phyloP scores from a whole-genome alignment of 2,113 vertebrate genomes.

The Mus pahari region DNA sequence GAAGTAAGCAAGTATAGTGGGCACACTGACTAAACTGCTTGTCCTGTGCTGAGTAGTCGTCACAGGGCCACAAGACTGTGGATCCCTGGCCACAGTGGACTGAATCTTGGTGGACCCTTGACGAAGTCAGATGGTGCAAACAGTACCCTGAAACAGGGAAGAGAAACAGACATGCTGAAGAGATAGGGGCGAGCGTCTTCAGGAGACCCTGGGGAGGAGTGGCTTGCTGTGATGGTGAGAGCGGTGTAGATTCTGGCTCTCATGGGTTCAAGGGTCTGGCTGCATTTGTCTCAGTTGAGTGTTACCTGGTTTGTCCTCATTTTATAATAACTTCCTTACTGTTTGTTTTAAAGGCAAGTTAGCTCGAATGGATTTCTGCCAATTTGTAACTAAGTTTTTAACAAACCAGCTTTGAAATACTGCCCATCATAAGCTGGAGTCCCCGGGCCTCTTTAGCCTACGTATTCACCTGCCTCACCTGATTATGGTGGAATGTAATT shows the following conservation, averaged over 20 bases:
- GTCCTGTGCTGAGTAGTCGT: neutral
- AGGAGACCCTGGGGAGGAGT: neutral
- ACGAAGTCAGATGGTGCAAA: neutral
- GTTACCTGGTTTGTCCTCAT: neutral
- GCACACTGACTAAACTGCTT: neutral
- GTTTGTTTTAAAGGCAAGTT: neutral
- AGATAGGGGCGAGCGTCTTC: neutral
- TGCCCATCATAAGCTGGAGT: neutral
- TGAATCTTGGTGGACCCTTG: neutral
- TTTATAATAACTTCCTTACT: slow-evolving; percentile 5
- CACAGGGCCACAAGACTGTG: neutral
- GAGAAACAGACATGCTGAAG: neutral
- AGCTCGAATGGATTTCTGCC: slow-evolving; percentile 47
- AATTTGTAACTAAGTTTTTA: slow-evolving; percentile 27
- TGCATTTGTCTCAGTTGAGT: neutral
- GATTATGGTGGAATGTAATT: neutral
- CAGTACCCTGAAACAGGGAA: neutral
- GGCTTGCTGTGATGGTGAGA: neutral
- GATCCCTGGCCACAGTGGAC: neutral
- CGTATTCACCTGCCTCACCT: neutral
- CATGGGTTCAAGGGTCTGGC: neutral
- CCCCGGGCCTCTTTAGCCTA: neutral
- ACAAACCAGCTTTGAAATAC: neutral
- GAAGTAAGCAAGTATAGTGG: neutral
- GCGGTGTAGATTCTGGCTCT: neutral